A percentile compares a stretch with the other conserved stretches of the same genome.
Evolutionary conservation across 2,113 vertebrate species (phyloP).

Genomic region (Aldabrachelys gigantea): DNA sequence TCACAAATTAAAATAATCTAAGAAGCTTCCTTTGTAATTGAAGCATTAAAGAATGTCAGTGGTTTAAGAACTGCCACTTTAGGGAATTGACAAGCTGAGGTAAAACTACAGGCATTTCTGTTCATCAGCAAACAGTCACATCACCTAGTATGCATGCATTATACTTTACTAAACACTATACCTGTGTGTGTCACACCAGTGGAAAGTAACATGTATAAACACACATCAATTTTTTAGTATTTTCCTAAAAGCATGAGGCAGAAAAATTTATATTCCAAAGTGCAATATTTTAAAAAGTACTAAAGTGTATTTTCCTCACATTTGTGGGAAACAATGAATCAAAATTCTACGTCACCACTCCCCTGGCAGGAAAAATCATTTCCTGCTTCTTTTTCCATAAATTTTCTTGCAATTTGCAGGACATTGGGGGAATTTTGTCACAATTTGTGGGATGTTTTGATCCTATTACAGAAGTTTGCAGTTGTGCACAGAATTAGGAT

Average conservation of each 20-base stretch:
- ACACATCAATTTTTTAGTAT: slow-evolving; percentile 50
- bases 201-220: slow-evolving; percentile 42
- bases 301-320: slow-evolving; percentile 63
- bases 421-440: slow-evolving; percentile 78
- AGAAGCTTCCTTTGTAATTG: slow-evolving; percentile 62
- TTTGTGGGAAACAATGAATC: slow-evolving; percentile 75
- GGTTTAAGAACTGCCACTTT: slow-evolving; percentile 54
- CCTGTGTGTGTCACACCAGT: slow-evolving; percentile 19
- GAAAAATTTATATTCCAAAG: slow-evolving; percentile 63
- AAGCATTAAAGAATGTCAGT: slow-evolving; percentile 62
- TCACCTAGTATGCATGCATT: slow-evolving; percentile 29
- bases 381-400: slow-evolving; percentile 78
- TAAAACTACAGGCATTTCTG: background rate
- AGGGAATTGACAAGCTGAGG: slow-evolving; percentile 35
- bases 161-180: background rate
- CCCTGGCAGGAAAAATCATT: slow-evolving; percentile 75
- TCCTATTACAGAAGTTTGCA: slow-evolving; percentile 67
- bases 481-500: slow-evolving; percentile 58
- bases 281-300: slow-evolving; percentile 64
- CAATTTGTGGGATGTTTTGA: slow-evolving; percentile 64
- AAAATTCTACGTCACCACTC: slow-evolving; percentile 69
- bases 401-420: slow-evolving; percentile 74
- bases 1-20: slow-evolving; percentile 74
- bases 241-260: slow-evolving; percentile 58
- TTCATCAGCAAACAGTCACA: slow-evolving; percentile 5